Evolutionary conservation across 1,140 invertebrate species (phyloP).

Genomic region (Achatina immaculata): DNA sequence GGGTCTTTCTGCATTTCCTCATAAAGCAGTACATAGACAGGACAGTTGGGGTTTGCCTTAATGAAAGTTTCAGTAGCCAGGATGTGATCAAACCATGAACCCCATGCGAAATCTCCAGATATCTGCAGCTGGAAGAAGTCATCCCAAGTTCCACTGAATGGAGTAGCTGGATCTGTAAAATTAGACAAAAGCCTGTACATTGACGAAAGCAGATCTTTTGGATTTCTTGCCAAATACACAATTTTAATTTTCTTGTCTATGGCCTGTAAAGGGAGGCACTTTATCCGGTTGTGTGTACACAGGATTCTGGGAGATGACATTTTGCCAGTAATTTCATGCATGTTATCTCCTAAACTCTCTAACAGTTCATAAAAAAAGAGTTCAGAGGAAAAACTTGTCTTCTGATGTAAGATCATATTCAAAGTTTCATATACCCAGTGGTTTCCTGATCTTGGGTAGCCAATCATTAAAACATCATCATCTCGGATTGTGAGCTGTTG

Average conservation of each 20-base stretch:
- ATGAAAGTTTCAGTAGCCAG: not conserved
- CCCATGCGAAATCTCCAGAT: not conserved
- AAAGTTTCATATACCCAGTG: conserved; percentile 11
- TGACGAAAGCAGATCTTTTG: conserved; percentile 7
- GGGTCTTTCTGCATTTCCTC: not conserved
- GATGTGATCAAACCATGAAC: conserved; percentile 4
- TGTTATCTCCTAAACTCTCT: too few relatives aligned
- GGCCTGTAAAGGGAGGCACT: not conserved
- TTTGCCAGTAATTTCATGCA: not conserved
- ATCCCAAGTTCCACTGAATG: not conserved
- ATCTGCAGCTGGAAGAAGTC: not conserved
- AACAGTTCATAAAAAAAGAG: too few relatives aligned
- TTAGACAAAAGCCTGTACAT: not conserved
- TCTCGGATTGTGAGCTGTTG: too few relatives aligned
- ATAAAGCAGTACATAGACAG: not conserved
- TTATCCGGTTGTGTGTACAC: not conserved
- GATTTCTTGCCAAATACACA: not conserved
- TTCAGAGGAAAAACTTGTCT: not conserved
- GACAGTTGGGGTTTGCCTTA: not conserved
- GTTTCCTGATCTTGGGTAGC: conserved; percentile 10
- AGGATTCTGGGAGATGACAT: not conserved
- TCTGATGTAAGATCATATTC: not conserved
- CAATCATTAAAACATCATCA: not conserved
- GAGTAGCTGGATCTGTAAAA: not conserved
- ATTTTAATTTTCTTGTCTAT: not conserved